Evolutionary conservation across 2,113 vertebrate genomes (phyloP).

Genomic region (Butorides virescens): DNA sequence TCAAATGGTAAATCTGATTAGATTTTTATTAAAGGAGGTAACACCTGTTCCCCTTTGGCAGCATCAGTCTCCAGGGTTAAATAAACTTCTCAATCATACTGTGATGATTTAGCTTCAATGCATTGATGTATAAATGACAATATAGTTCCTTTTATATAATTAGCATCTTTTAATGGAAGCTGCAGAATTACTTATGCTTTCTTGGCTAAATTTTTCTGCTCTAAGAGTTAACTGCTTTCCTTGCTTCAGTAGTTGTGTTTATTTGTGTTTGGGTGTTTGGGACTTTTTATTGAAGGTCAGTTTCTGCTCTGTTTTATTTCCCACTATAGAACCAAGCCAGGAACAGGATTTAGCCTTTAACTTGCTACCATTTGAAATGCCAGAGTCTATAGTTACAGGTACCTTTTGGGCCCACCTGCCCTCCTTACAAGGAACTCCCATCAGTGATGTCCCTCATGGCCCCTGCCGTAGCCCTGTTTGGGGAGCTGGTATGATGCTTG

Average conservation of each 20-base stretch:
- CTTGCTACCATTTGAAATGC: neutral
- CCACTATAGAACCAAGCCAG: neutral
- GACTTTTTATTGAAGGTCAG: neutral
- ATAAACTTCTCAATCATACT: neutral
- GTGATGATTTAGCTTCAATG: neutral
- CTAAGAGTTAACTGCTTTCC: neutral
- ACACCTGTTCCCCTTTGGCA: neutral
- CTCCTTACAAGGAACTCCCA: neutral
- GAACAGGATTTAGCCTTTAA: neutral
- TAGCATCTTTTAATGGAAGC: neutral
- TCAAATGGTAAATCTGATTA: neutral
- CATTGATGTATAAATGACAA: neutral
- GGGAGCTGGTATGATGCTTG: neutral
- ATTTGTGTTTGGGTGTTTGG: neutral
- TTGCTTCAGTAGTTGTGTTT: neutral
- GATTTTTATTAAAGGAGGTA: neutral
- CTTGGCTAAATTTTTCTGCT: neutral
- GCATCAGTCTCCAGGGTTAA: neutral
- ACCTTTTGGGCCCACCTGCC: neutral
- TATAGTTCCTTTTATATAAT: neutral
- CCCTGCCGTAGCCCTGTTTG: neutral
- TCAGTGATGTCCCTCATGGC: neutral
- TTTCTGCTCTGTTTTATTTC: neutral
- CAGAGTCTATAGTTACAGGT: neutral
- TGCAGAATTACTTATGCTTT: neutral